Base-by-base conservation (phyloP, 1,140 invertebrate genomes). In the Drosophila ohnishii region DNA sequence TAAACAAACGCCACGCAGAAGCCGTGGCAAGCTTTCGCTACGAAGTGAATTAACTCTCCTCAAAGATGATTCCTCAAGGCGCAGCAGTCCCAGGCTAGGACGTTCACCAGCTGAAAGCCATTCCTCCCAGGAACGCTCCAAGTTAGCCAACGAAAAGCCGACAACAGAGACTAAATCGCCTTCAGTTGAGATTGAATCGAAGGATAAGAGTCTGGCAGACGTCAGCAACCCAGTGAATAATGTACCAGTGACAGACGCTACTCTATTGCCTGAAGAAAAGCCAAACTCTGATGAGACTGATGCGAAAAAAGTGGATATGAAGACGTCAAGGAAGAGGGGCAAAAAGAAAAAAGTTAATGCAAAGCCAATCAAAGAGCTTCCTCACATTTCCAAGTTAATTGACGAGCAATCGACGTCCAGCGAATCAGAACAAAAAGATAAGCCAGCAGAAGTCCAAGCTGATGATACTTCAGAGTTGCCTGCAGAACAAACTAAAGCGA, bases 31-130 rank as follows among this genome's bases (percentile, higher is more conserved):
- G 13, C 59, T 63, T 0, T 13, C 16, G 0, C 45, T 30, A 2
- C 67, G 39, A 28, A 16, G 28, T 7, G 65, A 76, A 5, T 14
- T 48, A 11, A 16, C 42, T 32, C 5, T 25, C 4, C 13, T 66
- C 32, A 40, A 16, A 6, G 34, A 42, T 13, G 57, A 77, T 22
- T 1, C 42, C 6, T 28, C 42, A 8, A 30, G 44, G n/a, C 59
- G 62, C 16, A 78, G 22, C 32, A 81, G 80, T 19, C 72, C 78
- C 1, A 59, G 78, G 13, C 3, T 80, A 1, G 47, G 58, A 2
- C 75, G 32, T 16, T 80, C 78, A 11, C 42, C 78, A 0, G 37
- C 28, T 3, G 57, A 44, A 28, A 58, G 75, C 6, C 45, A 77
- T 13, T 60, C 74, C 4, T 50, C 74, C 25, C 30, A 53, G 32